Evolutionary conservation across 2,888 invertebrate species (phyloP).

Genomic region (Microdon myrmicae): DNA sequence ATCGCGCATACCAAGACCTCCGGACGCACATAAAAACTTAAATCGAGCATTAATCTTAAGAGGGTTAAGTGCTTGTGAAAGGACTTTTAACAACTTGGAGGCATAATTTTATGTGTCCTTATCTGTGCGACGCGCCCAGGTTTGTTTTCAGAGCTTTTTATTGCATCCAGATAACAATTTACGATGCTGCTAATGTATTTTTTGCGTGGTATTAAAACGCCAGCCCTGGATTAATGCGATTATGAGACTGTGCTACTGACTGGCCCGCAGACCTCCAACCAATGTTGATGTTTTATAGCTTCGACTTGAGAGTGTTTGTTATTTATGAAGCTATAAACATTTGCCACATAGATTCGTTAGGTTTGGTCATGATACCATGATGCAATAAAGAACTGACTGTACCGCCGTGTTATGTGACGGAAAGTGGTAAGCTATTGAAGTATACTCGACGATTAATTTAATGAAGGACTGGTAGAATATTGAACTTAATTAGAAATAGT

Average conservation of each 20-base stretch:
- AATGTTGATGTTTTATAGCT: conserved; percentile 39
- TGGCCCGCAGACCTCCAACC: conserved; percentile 5
- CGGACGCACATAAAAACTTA: conserved; percentile 4
- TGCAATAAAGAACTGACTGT: too few species aligned
- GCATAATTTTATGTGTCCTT: conserved; percentile 30
- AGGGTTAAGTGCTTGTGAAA: background rate
- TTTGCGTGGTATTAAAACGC: conserved; percentile 45
- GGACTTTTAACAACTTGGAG: conserved; percentile 26
- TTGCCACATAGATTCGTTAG: conserved; percentile 39
- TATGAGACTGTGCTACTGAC: conserved; percentile 19
- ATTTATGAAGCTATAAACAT: conserved; percentile 49
- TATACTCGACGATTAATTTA: too few species aligned
- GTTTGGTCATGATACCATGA: too few species aligned
- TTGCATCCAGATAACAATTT: conserved; percentile 55
- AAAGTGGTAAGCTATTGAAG: too few species aligned
- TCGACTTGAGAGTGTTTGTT: conserved; percentile 34
- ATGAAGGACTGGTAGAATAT: too few species aligned
- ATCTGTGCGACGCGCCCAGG: conserved; percentile 12
- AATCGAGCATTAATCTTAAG: conserved; percentile 1
- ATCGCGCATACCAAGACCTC: background rate
- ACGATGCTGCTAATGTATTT: conserved; percentile 57
- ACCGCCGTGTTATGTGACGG: too few species aligned
- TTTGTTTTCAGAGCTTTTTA: conserved; percentile 37
- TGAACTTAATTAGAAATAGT: too few species aligned
- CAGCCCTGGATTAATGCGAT: conserved; percentile 40